A percentile compares a stretch with the other conserved stretches of the same genome.
These are phyloP conservation scores for Tragelaphus scriptus DNA, from an alignment of 2,113 vertebrate genomes.

Conservation along the genomic window DNA sequence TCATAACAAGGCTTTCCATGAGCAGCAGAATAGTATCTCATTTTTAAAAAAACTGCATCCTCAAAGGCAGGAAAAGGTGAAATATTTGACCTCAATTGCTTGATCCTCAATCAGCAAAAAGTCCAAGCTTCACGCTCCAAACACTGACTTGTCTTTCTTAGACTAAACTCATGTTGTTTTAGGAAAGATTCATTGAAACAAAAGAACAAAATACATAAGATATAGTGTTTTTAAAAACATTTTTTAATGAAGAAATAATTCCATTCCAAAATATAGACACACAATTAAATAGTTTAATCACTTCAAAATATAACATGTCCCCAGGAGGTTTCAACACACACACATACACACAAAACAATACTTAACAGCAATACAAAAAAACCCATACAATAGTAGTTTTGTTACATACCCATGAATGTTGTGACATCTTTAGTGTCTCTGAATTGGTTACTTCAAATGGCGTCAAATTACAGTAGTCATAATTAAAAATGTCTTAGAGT, in stretches of 20 bases:
- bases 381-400: conserved; percentile 86
- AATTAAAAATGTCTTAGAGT: conserved; percentile 79
- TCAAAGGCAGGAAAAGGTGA: neutral
- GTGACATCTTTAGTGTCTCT: conserved; percentile 84
- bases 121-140: neutral
- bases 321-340: conserved; percentile 84
- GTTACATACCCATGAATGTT: conserved; percentile 87
- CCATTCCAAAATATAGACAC: conserved; percentile 93
- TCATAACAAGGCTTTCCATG: neutral
- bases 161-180: neutral
- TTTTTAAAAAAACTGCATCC: neutral
- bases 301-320: conserved; percentile 92
- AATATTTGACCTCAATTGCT: neutral
- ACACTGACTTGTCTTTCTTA: neutral
- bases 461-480: conserved; percentile 84
- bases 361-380: conserved; percentile 90
- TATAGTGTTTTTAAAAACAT: conserved; percentile 84
- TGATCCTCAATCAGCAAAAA: neutral
- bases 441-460: conserved; percentile 80
- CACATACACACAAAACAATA: conserved; percentile 85
- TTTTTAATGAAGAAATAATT: conserved; percentile 93
- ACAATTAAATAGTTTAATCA: conserved; percentile 93
- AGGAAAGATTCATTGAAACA: conserved; percentile 6
- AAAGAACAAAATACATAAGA: conserved; percentile 52
- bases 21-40: neutral